A percentile compares a stretch with the other conserved stretches of the same genome.
phyloP scores from a whole-genome alignment of 2,888 invertebrate genomes.

The Ichneumoninae sp. region DNA sequence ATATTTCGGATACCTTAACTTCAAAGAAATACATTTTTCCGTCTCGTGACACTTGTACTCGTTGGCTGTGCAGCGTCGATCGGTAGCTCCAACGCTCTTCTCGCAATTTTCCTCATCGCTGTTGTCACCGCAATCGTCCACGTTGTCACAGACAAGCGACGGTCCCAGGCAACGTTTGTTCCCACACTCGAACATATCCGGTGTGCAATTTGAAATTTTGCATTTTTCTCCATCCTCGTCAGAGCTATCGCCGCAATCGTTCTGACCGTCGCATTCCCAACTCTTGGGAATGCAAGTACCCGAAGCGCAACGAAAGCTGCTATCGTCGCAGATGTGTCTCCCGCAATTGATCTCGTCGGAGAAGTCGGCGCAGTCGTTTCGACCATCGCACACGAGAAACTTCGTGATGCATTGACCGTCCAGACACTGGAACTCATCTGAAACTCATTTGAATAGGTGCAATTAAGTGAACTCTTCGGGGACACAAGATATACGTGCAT shows the following conservation, averaged over 20 bases:
- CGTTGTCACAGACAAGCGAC: constrained; percentile 86
- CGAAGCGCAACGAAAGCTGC: constrained; percentile 78
- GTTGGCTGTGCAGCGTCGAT: constrained; percentile 68
- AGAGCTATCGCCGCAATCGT: constrained; percentile 80
- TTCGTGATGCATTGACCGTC: constrained; percentile 89
- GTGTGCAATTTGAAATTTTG: constrained; percentile 74
- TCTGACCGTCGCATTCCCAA: constrained; percentile 84
- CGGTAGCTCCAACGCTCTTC: not conserved
- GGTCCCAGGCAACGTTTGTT: constrained; percentile 87
- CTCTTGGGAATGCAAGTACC: constrained; percentile 82
- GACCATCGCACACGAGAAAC: constrained; percentile 89
- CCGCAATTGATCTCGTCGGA: constrained; percentile 89
- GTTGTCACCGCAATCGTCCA: constrained; percentile 86
- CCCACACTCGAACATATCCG: constrained; percentile 84
- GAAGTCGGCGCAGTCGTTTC: constrained; percentile 90
- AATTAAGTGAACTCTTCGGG: constrained; percentile 32
- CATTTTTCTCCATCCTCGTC: constrained; percentile 81
- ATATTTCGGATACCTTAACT: constrained; percentile 70
- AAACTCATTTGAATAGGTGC: constrained; percentile 50
- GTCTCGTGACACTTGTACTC: constrained; percentile 75
- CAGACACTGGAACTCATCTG: constrained; percentile 87
- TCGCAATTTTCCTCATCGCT: constrained; percentile 86
- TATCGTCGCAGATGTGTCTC: constrained; percentile 71
- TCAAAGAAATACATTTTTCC: constrained; percentile 76
- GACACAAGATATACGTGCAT: not conserved